Conservation (phyloP, 1,140 invertebrate species). For the Penaeus vannamei region DNA sequence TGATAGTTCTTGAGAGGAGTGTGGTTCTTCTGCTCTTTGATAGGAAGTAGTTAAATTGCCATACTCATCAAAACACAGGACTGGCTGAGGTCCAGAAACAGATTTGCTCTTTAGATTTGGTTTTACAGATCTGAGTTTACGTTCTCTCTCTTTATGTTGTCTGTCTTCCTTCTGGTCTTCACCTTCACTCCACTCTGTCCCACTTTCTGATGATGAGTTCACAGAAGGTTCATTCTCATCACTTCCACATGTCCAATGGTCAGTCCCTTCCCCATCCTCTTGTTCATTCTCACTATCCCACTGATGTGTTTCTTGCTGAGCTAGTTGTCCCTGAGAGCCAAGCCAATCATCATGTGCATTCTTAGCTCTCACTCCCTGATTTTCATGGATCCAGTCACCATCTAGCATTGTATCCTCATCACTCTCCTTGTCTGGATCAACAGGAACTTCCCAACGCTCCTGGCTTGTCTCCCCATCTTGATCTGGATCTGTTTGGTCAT, state of each 20-base stretch:
- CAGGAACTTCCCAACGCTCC: too few relatives aligned
- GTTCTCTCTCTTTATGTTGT: neutral
- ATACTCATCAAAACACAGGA: conserved; percentile 62
- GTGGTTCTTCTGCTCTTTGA: conserved; percentile 37
- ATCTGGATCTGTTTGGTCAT: too few relatives aligned
- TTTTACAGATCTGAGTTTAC: neutral
- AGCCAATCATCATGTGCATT: too few relatives aligned
- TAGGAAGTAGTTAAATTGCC: conserved; percentile 54
- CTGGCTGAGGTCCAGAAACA: conserved; percentile 21
- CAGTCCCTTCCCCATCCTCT: neutral
- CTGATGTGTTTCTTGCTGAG: too few relatives aligned
- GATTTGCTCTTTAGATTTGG: neutral
- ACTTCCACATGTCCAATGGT: neutral
- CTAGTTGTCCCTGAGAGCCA: too few relatives aligned
- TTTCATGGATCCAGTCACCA: too few relatives aligned
- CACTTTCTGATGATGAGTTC: neutral
- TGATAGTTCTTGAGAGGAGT: neutral
- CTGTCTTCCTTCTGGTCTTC: conserved; percentile 13
- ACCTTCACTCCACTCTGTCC: neutral
- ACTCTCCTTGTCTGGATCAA: too few relatives aligned
- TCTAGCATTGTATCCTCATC: too few relatives aligned
- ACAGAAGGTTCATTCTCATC: neutral
- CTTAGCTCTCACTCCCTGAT: too few relatives aligned
- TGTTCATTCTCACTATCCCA: neutral
- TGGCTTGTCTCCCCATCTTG: too few relatives aligned